Conservation (phyloP, 2,888 invertebrate species). For the Limenitis camilla region DNA sequence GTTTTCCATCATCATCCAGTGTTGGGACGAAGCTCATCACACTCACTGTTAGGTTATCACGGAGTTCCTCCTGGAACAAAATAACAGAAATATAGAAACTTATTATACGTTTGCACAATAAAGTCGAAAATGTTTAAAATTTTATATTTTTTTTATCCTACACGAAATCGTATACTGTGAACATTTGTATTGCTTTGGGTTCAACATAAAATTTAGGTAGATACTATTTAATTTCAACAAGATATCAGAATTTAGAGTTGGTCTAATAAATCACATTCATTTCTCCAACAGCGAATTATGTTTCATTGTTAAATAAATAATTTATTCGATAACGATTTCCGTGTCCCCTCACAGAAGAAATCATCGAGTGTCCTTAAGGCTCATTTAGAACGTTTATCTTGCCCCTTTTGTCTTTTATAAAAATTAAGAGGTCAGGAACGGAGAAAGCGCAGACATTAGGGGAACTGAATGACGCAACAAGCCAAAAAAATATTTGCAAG, state of each 20-base stretch:
- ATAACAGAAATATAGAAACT: too few relatives aligned
- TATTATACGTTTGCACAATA: too few relatives aligned
- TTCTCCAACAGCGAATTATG: too few relatives aligned
- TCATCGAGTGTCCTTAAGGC: not conserved
- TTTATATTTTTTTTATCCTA: too few relatives aligned
- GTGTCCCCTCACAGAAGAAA: not conserved
- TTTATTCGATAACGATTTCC: not conserved
- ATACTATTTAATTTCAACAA: too few relatives aligned
- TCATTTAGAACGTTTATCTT: not conserved
- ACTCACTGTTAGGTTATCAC: conserved; percentile 88
- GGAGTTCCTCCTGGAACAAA: conserved; percentile 81
- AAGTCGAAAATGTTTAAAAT: too few relatives aligned
- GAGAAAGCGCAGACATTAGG: conserved; percentile 1
- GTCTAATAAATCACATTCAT: too few relatives aligned
- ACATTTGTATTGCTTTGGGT: too few relatives aligned
- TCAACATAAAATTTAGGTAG: too few relatives aligned
- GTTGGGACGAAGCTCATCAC: conserved; percentile 91
- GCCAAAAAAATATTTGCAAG: conserved; percentile 2
- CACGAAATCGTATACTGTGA: too few relatives aligned
- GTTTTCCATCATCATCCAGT: conserved; percentile 91
- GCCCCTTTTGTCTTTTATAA: not conserved
- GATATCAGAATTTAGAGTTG: too few relatives aligned
- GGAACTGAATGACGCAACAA: conserved; percentile 2
- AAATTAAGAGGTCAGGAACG: not conserved
- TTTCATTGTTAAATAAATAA: too few relatives aligned